Conservation (phyloP, 2,888 invertebrate species). For the Drosophila subquinaria region DNA sequence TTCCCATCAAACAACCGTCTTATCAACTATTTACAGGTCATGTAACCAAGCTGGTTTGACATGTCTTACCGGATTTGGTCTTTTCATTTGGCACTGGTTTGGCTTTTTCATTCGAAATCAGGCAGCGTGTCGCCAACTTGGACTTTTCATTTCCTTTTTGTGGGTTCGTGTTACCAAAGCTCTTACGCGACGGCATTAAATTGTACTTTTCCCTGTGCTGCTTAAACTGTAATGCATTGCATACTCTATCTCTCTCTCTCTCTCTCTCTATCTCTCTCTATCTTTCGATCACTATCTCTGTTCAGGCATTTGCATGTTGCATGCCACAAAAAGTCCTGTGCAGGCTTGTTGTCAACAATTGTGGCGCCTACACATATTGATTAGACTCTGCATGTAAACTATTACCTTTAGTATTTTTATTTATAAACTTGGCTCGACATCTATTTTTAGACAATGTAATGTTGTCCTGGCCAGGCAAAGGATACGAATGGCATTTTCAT, state of each 20-base stretch:
- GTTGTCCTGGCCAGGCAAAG: not conserved
- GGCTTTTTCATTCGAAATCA: slow-evolving; percentile 11
- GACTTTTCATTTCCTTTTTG: slow-evolving; percentile 30
- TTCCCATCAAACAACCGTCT: not conserved
- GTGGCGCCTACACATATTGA: slow-evolving; percentile 19
- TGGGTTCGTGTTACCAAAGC: slow-evolving; percentile 18
- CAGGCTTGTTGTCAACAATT: slow-evolving; percentile 2
- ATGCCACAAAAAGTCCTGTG: slow-evolving; percentile 24
- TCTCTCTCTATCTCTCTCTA: not conserved
- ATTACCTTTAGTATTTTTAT: slow-evolving; percentile 37
- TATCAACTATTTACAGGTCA: not conserved
- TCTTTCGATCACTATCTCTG: not conserved
- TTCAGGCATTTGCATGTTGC: slow-evolving; percentile 47
- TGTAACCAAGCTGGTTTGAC: slow-evolving; percentile 2
- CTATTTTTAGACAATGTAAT: slow-evolving; percentile 14
- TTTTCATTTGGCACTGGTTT: slow-evolving; percentile 29
- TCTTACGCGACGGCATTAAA: slow-evolving; percentile 35
- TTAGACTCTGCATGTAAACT: slow-evolving; percentile 35
- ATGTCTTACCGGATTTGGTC: slow-evolving; percentile 17
- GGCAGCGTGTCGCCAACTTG: slow-evolving; percentile 26
- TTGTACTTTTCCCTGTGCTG: slow-evolving; percentile 41
- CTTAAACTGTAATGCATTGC: slow-evolving; percentile 29
- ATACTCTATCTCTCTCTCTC: not conserved
- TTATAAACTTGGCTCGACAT: slow-evolving; percentile 13
- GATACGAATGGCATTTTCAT: slow-evolving; percentile 16